These are phyloP conservation scores for Gastrophryne carolinensis DNA, from an alignment of 2,797 vertebrate species.

Conservation along the genomic window DNA sequence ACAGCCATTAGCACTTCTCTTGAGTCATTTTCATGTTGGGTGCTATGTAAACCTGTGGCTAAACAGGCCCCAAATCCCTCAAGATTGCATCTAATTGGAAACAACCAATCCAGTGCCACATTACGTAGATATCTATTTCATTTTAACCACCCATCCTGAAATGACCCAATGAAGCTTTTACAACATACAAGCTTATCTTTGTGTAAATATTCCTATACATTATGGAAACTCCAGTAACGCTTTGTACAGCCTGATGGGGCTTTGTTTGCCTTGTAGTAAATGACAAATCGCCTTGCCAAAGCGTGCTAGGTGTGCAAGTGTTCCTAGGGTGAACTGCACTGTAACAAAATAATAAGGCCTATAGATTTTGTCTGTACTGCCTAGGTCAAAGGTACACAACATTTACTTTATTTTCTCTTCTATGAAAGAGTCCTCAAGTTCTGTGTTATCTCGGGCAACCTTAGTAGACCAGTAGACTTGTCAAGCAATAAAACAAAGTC, in stretches of 20 bases:
- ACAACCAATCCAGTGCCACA: not conserved
- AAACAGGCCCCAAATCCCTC: not conserved
- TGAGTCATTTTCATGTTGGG: no score
- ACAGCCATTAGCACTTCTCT: no score
- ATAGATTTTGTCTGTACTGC: conserved; percentile 14
- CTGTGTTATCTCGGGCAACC: conserved; percentile 2
- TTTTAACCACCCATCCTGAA: conserved; percentile 2
- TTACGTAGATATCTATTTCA: not conserved
- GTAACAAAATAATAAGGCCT: conserved; percentile 20
- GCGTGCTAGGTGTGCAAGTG: not conserved
- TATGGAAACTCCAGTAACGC: conserved; percentile 6
- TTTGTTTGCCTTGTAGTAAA: conserved; percentile 43
- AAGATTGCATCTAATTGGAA: not conserved
- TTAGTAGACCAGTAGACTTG: not conserved
- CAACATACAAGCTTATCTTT: conserved; percentile 1
- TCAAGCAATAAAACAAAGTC: not conserved
- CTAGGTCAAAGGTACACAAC: conserved; percentile 36
- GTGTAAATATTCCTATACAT: not conserved
- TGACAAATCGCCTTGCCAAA: conserved; percentile 24
- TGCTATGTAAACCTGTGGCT: not conserved
- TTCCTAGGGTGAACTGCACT: conserved; percentile 19
- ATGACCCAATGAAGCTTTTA: conserved; percentile 7
- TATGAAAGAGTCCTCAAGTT: not conserved
- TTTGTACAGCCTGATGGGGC: conserved; percentile 3
- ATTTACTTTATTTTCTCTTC: not conserved